These are phyloP conservation scores for Brachypodius melanocephalos DNA, from an alignment of 2,113 vertebrate genomes.

Conservation along the genomic window DNA sequence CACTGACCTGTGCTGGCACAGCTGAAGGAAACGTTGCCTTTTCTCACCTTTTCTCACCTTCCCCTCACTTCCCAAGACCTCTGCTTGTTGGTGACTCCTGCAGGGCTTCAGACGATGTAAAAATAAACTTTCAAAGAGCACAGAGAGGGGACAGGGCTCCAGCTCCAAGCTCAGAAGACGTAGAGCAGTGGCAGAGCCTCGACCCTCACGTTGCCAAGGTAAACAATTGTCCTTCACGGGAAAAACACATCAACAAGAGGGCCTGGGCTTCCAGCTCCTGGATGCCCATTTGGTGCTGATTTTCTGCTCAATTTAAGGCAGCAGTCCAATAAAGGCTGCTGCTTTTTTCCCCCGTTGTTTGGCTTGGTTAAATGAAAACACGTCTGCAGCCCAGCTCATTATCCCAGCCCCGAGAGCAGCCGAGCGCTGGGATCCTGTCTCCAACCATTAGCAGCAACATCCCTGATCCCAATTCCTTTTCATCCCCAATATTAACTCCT, in stretches of 20 bases:
- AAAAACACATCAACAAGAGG: neutral
- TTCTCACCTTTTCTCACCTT: too few species aligned
- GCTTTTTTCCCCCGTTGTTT: neutral
- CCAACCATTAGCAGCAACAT: neutral
- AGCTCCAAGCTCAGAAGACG: neutral
- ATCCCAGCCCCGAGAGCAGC: neutral
- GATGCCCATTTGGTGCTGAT: constrained; percentile 37
- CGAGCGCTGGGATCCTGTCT: neutral
- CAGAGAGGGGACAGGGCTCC: neutral
- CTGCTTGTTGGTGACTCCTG: neutral
- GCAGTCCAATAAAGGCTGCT: constrained; percentile 18
- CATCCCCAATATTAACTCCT: neutral
- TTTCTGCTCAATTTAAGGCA: constrained; percentile 62
- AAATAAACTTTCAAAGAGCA: neutral
- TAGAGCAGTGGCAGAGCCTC: neutral
- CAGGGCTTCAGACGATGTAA: neutral
- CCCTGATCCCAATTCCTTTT: neutral
- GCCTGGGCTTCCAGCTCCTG: neutral
- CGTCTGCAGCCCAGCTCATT: constrained; percentile 16
- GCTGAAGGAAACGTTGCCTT: neutral
- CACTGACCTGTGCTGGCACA: neutral
- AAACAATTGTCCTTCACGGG: neutral
- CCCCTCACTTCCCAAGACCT: neutral
- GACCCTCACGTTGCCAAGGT: neutral
- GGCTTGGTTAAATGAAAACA: constrained; percentile 35